Percentiles rank a stretch among this genome's conserved stretches.
Conservation (phyloP, 2,113 vertebrate genomes). For the Brachyhypopomus gauderio region DNA sequence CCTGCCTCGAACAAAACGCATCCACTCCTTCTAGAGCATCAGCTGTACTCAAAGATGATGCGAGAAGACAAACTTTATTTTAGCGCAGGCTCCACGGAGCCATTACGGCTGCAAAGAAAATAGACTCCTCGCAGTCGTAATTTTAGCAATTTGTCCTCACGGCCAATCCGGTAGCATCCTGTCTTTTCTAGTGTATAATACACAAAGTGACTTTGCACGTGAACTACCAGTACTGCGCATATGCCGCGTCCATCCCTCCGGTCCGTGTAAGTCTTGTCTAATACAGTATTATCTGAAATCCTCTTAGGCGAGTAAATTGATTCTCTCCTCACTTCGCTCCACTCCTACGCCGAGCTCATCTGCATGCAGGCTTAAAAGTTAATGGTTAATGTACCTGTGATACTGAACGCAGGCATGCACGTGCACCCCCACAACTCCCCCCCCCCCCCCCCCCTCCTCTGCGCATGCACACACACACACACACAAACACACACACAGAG, state of each 20-base stretch:
- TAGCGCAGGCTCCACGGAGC: no score
- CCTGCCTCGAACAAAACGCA: slow-evolving; percentile 65
- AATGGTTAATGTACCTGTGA: slow-evolving; percentile 38
- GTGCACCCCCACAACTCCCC: no score
- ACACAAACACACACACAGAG: slow-evolving; percentile 25
- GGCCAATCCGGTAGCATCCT: no score
- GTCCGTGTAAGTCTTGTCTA: slow-evolving; percentile 57
- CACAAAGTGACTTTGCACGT: not conserved
- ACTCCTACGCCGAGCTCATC: slow-evolving; percentile 17
- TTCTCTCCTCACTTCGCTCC: slow-evolving; percentile 37
- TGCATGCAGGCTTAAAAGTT: slow-evolving; percentile 24
- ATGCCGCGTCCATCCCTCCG: slow-evolving; percentile 1
- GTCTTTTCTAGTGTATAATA: no score
- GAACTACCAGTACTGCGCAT: not conserved
- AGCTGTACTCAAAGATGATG: slow-evolving; percentile 50
- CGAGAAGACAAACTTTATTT: slow-evolving; percentile 17
- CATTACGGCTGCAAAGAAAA: not conserved
- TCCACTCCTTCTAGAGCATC: slow-evolving; percentile 55
- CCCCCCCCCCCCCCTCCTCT: no score
- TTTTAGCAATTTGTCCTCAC: no score
- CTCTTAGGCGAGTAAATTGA: slow-evolving; percentile 57
- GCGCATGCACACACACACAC: slow-evolving; percentile 8
- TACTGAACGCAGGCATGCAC: not conserved
- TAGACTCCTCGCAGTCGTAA: not conserved
- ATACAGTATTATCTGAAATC: slow-evolving; percentile 58